These are phyloP conservation scores for Morone chrysops DNA, from an alignment of 2,113 vertebrate genomes.

Conservation along the genomic window DNA sequence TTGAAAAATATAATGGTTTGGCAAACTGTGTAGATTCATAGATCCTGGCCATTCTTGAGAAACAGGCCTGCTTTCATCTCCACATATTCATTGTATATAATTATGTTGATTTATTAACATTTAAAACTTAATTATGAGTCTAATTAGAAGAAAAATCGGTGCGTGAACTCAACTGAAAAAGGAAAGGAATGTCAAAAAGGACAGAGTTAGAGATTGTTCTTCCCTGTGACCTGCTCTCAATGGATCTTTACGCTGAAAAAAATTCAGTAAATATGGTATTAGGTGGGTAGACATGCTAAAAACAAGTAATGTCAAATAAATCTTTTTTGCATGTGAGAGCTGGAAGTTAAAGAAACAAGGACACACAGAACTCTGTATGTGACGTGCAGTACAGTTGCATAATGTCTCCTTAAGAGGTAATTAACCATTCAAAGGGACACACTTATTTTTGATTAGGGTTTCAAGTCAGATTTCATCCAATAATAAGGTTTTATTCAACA, in stretches of 20 bases:
- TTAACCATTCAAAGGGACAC: not conserved
- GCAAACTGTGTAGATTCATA: constrained; percentile 33
- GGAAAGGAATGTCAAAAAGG: constrained; percentile 50
- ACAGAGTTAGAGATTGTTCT: constrained; percentile 43
- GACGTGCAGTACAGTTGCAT: not conserved
- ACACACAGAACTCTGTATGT: not conserved
- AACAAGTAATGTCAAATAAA: constrained; percentile 59
- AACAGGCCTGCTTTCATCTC: constrained; percentile 27
- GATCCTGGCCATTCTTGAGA: constrained; percentile 6
- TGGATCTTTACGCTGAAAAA: constrained; percentile 59
- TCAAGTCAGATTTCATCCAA: not conserved
- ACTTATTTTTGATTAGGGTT: not conserved
- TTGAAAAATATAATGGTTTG: constrained; percentile 40
- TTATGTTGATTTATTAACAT: constrained; percentile 53
- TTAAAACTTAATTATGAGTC: constrained; percentile 28
- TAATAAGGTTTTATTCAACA: not conserved
- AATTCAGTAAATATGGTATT: constrained; percentile 52
- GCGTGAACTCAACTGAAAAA: constrained; percentile 10
- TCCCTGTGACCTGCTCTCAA: constrained; percentile 40
- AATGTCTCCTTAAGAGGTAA: not conserved
- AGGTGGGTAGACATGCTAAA: constrained; percentile 43
- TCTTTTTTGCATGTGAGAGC: constrained; percentile 32
- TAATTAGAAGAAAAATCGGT: constrained; percentile 38
- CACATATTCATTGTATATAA: constrained; percentile 31
- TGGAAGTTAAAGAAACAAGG: not conserved